Evolutionary conservation across 2,113 vertebrate genomes (phyloP).

Genomic region (Synchiropus splendidus): DNA sequence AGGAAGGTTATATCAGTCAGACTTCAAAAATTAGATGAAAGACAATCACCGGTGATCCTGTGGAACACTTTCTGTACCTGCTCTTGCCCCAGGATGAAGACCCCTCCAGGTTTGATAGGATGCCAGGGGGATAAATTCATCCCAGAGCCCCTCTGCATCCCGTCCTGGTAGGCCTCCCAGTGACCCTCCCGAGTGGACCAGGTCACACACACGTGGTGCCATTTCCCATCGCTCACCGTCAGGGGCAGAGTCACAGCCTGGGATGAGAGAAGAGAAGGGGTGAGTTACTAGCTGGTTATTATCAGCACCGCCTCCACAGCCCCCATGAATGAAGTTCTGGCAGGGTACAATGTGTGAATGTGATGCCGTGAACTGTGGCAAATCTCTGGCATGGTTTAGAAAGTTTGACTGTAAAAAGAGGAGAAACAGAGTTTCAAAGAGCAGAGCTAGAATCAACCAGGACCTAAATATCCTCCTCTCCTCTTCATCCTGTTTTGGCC

Average conservation of each 20-base stretch:
- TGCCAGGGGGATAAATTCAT: slow-evolving; percentile 73
- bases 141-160: slow-evolving; percentile 68
- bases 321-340: no score
- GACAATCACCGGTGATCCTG: not conserved
- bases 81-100: slow-evolving; percentile 76
- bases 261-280: not conserved
- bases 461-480: no score
- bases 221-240: slow-evolving; percentile 68
- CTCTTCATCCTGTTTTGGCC: no score
- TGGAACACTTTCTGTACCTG: slow-evolving; percentile 56
- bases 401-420: no score
- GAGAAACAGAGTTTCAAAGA: no score
- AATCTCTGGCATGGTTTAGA: no score
- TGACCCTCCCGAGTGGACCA: slow-evolving; percentile 73
- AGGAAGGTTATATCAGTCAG: not conserved
- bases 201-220: slow-evolving; percentile 75
- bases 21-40: not conserved
- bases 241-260: slow-evolving; percentile 67
- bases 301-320: no score
- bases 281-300: no score
- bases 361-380: no score
- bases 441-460: no score
- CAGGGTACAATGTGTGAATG: no score
- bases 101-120: slow-evolving; percentile 72
- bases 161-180: slow-evolving; percentile 76